phyloP scores from a whole-genome alignment of 2,113 vertebrate genomes.

The Xenopus borealis region DNA sequence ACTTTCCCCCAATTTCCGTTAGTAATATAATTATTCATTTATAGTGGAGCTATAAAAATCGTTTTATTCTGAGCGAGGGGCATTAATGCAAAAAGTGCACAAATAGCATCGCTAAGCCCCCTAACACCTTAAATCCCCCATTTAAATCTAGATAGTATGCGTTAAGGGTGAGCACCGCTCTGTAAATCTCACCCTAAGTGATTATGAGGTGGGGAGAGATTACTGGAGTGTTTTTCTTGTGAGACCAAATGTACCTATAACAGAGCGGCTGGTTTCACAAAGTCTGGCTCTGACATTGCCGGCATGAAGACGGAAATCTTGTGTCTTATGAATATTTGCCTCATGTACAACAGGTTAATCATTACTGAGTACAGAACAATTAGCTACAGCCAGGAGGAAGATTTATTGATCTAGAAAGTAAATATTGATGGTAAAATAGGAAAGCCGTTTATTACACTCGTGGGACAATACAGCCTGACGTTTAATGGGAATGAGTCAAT shows the following conservation, averaged over 20 bases:
- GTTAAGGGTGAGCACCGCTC: background rate
- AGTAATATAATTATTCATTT: too few relatives aligned
- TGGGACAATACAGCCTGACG: constrained; percentile 25
- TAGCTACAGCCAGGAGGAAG: constrained; percentile 22
- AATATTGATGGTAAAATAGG: constrained; percentile 37
- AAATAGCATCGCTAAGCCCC: background rate
- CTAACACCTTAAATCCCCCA: background rate
- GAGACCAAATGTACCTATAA: too few relatives aligned
- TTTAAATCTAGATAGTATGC: background rate
- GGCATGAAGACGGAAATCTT: background rate
- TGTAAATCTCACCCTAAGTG: constrained; percentile 10
- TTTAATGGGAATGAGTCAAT: constrained; percentile 38
- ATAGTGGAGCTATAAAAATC: too few relatives aligned
- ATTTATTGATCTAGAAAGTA: constrained; percentile 43
- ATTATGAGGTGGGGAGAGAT: constrained; percentile 7
- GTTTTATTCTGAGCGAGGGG: too few relatives aligned
- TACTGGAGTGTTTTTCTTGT: background rate
- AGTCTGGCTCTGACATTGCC: too few relatives aligned
- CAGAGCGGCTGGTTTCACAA: too few relatives aligned
- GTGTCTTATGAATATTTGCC: background rate
- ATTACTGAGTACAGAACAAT: constrained; percentile 33
- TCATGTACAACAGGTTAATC: constrained; percentile 14
- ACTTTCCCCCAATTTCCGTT: too few relatives aligned
- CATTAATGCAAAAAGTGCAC: background rate
- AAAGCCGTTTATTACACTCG: constrained; percentile 28